These are phyloP conservation scores for Morelia viridis DNA, from an alignment of 2,797 vertebrate species.

Conservation along the genomic window DNA sequence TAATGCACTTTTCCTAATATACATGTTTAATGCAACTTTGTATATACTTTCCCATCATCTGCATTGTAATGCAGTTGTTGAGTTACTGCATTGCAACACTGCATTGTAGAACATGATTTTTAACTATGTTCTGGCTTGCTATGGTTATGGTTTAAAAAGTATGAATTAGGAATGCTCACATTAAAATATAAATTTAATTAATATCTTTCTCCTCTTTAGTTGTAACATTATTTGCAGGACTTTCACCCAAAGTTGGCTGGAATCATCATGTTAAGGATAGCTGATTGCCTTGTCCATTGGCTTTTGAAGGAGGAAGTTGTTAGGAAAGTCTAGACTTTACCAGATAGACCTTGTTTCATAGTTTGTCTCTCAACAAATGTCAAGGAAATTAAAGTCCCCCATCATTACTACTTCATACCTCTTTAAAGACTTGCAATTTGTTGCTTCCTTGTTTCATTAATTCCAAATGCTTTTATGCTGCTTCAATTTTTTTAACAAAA, in stretches of 20 bases:
- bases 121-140: neutral
- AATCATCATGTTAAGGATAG: neutral
- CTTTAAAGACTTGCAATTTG: no score
- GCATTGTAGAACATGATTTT: neutral
- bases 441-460: no score
- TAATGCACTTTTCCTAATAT: neutral
- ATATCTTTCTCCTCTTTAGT: neutral
- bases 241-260: neutral
- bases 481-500: no score
- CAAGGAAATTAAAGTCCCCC: no score
- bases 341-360: no score
- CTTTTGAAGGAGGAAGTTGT: neutral
- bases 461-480: no score
- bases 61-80: neutral
- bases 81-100: neutral
- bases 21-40: neutral
- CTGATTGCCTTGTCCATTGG: neutral
- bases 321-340: neutral
- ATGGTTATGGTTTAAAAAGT: neutral
- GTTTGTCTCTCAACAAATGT: no score
- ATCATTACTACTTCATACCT: no score
- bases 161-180: neutral
- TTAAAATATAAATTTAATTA: neutral
- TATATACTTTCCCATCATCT: neutral
- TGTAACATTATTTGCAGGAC: neutral